Conservation (phyloP, 2,113 vertebrate genomes). For the Donacobius atricapilla region DNA sequence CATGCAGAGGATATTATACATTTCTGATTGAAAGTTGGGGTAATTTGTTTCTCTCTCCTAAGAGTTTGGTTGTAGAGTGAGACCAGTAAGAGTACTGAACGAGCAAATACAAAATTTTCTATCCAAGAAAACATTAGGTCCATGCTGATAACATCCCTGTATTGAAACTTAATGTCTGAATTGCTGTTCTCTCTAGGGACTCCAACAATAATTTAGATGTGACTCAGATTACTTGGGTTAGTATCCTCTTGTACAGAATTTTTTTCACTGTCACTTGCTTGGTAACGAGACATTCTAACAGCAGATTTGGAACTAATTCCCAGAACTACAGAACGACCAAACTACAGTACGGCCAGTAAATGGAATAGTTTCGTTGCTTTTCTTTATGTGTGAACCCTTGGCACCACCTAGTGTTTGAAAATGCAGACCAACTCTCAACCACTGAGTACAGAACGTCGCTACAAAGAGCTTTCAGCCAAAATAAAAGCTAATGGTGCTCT, state of each 20-base stretch:
- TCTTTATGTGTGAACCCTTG: not conserved
- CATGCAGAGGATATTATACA: not conserved
- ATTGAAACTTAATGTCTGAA: not conserved
- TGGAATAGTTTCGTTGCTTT: not conserved
- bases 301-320: not conserved
- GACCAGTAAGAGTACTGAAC: not conserved
- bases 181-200: not conserved
- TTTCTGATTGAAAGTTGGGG: not conserved
- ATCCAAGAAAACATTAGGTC: not conserved
- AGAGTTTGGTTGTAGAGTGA: not conserved
- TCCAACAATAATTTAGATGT: not conserved
- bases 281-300: not conserved
- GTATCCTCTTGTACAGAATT: not conserved
- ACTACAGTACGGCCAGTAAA: not conserved
- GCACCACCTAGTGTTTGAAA: conserved; percentile 62
- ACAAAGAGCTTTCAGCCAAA: not conserved
- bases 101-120: not conserved
- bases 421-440: not conserved
- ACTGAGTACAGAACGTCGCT: not conserved
- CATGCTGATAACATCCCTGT: not conserved
- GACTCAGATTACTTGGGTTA: not conserved
- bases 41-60: not conserved
- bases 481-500: not conserved
- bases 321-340: not conserved
- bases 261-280: not conserved